These are phyloP conservation scores for Gobio occitaniae DNA, from an alignment of 2,797 vertebrate species.

Conservation along the genomic window DNA sequence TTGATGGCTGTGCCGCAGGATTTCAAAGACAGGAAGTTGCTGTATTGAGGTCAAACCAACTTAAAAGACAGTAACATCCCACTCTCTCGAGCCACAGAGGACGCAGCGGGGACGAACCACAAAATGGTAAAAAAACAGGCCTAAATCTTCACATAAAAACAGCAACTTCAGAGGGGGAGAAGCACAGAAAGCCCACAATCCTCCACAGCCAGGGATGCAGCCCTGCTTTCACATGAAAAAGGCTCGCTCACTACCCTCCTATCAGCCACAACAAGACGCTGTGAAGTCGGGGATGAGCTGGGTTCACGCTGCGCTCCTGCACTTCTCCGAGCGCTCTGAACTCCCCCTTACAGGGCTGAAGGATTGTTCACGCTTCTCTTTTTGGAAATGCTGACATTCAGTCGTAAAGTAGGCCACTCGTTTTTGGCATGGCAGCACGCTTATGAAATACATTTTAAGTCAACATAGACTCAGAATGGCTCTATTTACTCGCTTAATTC, in stretches of 20 bases:
- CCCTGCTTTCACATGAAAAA: conserved; percentile 50
- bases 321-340: conserved; percentile 52
- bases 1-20: neutral
- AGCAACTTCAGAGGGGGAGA: conserved; percentile 54
- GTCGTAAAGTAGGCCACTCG: conserved; percentile 54
- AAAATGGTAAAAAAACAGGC: conserved; percentile 32
- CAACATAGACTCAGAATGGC: neutral
- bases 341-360: conserved; percentile 45
- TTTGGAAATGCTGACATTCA: conserved; percentile 54
- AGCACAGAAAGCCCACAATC: conserved; percentile 55
- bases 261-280: conserved; percentile 58
- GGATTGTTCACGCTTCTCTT: conserved; percentile 52
- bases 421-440: conserved; percentile 24
- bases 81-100: conserved; percentile 25
- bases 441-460: conserved; percentile 13
- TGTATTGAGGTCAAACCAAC: conserved; percentile 47
- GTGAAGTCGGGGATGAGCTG: conserved; percentile 55
- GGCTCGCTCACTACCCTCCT: conserved; percentile 39
- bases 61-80: conserved; percentile 32
- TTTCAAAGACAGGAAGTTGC: conserved; percentile 42
- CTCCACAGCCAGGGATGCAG: conserved; percentile 51
- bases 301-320: conserved; percentile 58
- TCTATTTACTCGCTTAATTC: neutral
- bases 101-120: conserved; percentile 29
- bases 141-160: conserved; percentile 50